These are phyloP conservation scores for Melinopterus prodromus DNA, from an alignment of 2,888 invertebrate species.

Conservation along the genomic window DNA sequence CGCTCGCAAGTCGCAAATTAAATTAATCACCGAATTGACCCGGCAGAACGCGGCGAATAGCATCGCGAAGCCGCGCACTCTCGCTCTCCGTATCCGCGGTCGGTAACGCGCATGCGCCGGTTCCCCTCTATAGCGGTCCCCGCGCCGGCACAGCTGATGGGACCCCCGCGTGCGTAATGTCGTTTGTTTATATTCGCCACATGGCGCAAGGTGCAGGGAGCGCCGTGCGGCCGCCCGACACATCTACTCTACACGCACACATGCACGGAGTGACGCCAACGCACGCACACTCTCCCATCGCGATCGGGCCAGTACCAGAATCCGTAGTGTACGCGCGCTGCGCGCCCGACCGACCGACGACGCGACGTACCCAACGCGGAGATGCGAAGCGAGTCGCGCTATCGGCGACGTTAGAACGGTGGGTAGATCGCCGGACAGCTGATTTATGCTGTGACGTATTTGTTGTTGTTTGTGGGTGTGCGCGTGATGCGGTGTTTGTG, in stretches of 20 bases:
- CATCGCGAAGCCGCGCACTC: neutral
- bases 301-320: neutral
- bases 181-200: constrained; percentile 65
- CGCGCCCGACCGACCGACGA: constrained; percentile 9
- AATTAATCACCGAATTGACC: constrained; percentile 7
- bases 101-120: constrained; percentile 44
- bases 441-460: neutral
- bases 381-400: neutral
- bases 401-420: constrained; percentile 38
- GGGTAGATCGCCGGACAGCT: constrained; percentile 22
- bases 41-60: neutral
- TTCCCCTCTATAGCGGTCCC: constrained; percentile 39
- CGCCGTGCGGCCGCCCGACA: constrained; percentile 38
- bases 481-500: neutral
- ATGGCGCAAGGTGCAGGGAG: constrained; percentile 61
- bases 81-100: neutral
- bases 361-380: neutral
- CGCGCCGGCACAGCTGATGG: constrained; percentile 58
- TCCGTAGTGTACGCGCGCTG: constrained; percentile 4
- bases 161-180: constrained; percentile 61
- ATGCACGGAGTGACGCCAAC: constrained; percentile 12
- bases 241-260: constrained; percentile 34
- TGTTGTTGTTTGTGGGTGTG: neutral
- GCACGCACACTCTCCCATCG: constrained; percentile 33
- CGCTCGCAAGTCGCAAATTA: neutral